These are phyloP conservation scores for Microchrysa polita DNA, from an alignment of 2,888 invertebrate genomes.

Conservation along the genomic window DNA sequence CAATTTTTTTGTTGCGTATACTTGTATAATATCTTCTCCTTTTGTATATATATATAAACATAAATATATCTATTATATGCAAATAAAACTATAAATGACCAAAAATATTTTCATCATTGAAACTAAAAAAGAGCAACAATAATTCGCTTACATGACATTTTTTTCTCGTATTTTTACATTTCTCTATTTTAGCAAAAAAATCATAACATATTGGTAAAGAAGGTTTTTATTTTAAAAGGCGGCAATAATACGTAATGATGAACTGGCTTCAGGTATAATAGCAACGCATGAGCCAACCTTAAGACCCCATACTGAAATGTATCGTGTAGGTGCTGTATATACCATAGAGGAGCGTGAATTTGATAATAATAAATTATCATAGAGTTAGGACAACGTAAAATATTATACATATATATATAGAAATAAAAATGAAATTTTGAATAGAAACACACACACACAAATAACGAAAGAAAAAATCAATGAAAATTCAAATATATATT, in stretches of 20 bases:
- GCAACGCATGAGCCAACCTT: constrained; percentile 53
- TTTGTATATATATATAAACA: too few species aligned
- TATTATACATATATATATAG: not conserved
- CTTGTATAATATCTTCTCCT: too few species aligned
- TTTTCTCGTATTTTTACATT: constrained; percentile 46
- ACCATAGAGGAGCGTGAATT: constrained; percentile 51
- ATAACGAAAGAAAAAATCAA: constrained; percentile 9
- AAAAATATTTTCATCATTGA: constrained; percentile 28
- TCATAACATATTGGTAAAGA: constrained; percentile 66
- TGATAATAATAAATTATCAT: constrained; percentile 49
- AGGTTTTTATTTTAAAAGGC: constrained; percentile 66
- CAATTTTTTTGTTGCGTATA: constrained; percentile 11
- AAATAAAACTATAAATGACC: constrained; percentile 23
- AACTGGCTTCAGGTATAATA: constrained; percentile 56
- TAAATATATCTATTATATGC: constrained; percentile 16
- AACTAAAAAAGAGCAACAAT: constrained; percentile 36
- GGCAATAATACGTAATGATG: constrained; percentile 66
- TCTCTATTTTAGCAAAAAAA: constrained; percentile 61
- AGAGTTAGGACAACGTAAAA: constrained; percentile 35
- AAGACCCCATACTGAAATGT: constrained; percentile 51
- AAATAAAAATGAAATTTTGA: constrained; percentile 12
- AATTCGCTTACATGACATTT: constrained; percentile 50
- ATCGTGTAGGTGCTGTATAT: constrained; percentile 53
- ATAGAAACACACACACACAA: not conserved
- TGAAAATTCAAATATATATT: constrained; percentile 24